Evolutionary conservation across 30 jellyfish, hydroid and myxozoan genomes (phyloP).

Genomic region (Sanderia malayensis): DNA sequence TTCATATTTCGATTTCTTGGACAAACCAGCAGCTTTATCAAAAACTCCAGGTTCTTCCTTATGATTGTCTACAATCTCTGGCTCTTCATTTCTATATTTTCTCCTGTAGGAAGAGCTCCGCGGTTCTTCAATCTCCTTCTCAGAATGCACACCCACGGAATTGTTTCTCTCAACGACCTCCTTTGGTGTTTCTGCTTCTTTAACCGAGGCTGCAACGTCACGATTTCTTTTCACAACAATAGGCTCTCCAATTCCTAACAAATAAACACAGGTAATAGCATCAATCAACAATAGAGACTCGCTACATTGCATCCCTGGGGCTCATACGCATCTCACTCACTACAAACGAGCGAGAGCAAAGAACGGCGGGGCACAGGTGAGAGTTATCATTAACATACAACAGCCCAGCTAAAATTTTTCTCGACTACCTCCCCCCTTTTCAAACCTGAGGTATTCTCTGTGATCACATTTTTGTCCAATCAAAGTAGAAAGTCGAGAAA

Average conservation of each 20-base stretch:
- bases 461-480: too few species aligned
- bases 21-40: not conserved
- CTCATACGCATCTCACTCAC: too few species aligned
- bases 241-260: constrained; percentile 54
- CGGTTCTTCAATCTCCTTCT: constrained; percentile 17
- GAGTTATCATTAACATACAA: too few species aligned
- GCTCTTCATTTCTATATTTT: constrained; percentile 1
- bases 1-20: not conserved
- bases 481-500: too few species aligned
- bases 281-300: too few species aligned
- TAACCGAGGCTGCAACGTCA: constrained; percentile 13
- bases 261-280: too few species aligned
- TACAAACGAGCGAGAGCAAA: too few species aligned
- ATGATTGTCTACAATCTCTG: not conserved
- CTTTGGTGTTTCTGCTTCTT: constrained; percentile 27
- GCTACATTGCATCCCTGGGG: too few species aligned
- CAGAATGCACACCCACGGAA: not conserved
- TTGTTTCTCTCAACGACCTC: not conserved
- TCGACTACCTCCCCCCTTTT: too few species aligned
- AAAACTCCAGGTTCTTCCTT: not conserved
- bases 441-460: too few species aligned
- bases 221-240: constrained; percentile 26
- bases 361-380: too few species aligned
- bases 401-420: too few species aligned
- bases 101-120: constrained; percentile 14